Evolutionary conservation across 1,140 invertebrate species (phyloP), one percentile per base, ranked within the genome.

Genomic region (Drosophila carrolli): DNA sequence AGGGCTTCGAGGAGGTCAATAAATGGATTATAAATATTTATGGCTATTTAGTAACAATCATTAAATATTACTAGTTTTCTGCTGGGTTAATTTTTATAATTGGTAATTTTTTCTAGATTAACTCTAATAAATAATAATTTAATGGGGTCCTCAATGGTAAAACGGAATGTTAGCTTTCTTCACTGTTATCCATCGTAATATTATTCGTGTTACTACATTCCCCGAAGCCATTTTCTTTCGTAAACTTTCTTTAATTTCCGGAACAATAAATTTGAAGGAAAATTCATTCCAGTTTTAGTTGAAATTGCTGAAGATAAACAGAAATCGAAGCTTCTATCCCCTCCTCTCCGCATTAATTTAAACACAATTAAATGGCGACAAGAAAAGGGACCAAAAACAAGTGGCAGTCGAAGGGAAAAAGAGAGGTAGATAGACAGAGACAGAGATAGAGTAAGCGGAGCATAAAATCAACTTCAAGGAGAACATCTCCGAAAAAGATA

Each of bases 341-440:
- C n/a, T 13, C 72, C 7, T 19, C 13, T 53, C 29, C 2, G 27
- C 48, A 59, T 43, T 76, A 68, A 67, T 55, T 76, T 60, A 76
- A 75, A 68, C 43, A 76, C 74, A 77, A 77, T 77, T 76, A 76
- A 61, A n/a, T 60, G 62, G 75, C 73, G 75, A 76, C 62, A 61
- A 44, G 61, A 60, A 56, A 41, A 41, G n/a, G 27, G 32, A 23
- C 38, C 27, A 38, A 59, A 32, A 38, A 35, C 16, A 57, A n/a
- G 23, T 32, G 61, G 50, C 61, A 51, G 46, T 62, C 23, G 47
- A 47, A 35, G 14, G 23, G 53, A 76, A 62, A 48, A 27, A 62
- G 19, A 40, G 37, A 37, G 19, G 57, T 16, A 32, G 19, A n/a
- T 27, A 44, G 29, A 37, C 16, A 14, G 29, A 44, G 14, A 47